phyloP scores from a whole-genome alignment of 2,888 invertebrate species.

The Andrena bicolor region DNA sequence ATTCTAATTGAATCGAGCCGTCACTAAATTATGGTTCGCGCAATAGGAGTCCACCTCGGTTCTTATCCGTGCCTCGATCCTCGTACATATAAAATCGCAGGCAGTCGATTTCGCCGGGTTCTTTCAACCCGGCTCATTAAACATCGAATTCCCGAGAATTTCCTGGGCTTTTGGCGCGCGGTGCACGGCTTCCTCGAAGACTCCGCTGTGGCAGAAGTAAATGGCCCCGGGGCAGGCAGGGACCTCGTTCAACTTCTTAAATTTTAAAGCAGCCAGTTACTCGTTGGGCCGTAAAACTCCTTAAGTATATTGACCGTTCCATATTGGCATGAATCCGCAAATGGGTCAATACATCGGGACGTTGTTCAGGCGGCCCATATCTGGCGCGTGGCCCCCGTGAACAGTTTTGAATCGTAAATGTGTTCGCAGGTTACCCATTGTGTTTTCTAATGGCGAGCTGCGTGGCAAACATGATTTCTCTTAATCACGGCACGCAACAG shows the following conservation, averaged over 20 bases:
- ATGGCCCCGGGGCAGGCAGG: conserved; percentile 5
- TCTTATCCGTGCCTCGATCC: background rate
- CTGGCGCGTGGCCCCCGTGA: background rate
- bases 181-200: background rate
- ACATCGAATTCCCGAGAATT: background rate
- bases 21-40: conserved; percentile 23
- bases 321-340: background rate
- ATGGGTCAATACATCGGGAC: background rate
- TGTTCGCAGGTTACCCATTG: conserved; percentile 18
- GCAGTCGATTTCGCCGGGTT: background rate
- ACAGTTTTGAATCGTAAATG: background rate
- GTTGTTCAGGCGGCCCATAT: background rate
- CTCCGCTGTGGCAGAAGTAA: conserved; percentile 3
- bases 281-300: background rate
- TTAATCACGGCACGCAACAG: conserved; percentile 35
- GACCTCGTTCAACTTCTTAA: conserved; percentile 41
- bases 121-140: background rate
- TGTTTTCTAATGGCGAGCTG: conserved; percentile 5
- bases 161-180: conserved; percentile 1
- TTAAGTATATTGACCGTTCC: background rate
- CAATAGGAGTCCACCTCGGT: conserved; percentile 21
- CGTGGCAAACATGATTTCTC: conserved; percentile 48
- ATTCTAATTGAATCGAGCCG: conserved; percentile 30
- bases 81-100: background rate
- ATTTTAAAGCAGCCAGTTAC: background rate